phyloP scores from a whole-genome alignment of 2,888 invertebrate genomes.

The Platynereis dumerilii region DNA sequence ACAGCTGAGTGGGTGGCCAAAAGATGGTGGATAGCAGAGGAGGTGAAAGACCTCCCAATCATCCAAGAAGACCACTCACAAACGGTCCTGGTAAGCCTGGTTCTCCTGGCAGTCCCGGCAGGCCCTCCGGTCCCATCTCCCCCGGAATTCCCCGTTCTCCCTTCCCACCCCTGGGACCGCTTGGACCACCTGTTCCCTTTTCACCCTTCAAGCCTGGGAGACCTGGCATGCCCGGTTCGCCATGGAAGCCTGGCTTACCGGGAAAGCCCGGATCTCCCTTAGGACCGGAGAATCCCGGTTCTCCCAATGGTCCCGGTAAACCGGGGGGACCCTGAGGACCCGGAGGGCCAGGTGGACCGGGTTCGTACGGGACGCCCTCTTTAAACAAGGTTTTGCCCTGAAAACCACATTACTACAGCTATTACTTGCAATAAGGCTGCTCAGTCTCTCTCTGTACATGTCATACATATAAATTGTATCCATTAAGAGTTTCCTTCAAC shows the following conservation, averaged over 20 bases:
- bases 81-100: constrained; percentile 70
- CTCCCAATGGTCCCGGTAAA: constrained; percentile 31
- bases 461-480: too few species aligned
- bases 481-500: too few species aligned
- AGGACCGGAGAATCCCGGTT: constrained; percentile 33
- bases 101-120: constrained; percentile 26
- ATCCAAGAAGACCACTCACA: constrained; percentile 14
- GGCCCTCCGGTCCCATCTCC: constrained; percentile 22
- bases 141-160: constrained; percentile 77
- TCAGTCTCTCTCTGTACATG: too few species aligned
- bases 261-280: constrained; percentile 61
- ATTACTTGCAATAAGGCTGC: too few species aligned
- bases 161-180: constrained; percentile 74
- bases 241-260: constrained; percentile 66
- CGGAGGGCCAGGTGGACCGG: constrained; percentile 31
- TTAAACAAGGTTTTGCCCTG: constrained; percentile 20
- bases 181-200: constrained; percentile 83
- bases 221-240: constrained; percentile 69
- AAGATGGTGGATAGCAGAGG: too few species aligned
- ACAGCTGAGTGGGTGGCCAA: too few species aligned
- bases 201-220: constrained; percentile 72
- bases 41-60: too few species aligned
- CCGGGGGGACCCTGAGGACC: constrained; percentile 36
- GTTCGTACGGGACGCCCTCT: constrained; percentile 4
- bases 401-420: constrained; percentile 8